Evolutionary conservation across 2,797 vertebrate genomes (phyloP), one percentile per base, ranked within the genome.

Genomic region (Tangara arthus): DNA sequence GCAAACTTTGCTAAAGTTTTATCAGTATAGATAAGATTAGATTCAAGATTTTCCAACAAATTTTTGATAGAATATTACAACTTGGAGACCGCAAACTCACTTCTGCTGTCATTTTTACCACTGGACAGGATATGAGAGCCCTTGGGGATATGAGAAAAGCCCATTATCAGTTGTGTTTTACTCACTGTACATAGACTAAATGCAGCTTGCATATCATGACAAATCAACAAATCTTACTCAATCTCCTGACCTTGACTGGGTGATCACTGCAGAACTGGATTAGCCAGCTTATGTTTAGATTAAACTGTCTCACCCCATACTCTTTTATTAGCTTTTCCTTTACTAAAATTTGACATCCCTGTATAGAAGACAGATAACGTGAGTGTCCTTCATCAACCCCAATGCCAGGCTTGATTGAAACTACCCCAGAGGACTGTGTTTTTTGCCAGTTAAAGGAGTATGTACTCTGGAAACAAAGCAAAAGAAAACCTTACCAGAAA

Each of bases 281-380:
- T 77, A 80, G 9, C 12, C 24, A 69, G 13, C 11, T 70, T 71
- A 77, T 42, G 61, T 80, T 85, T 49, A 70, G 12, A 49, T 39
- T n/a, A 20, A 76, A 2, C 4, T 78, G 72, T 71, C 30, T 70
- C 27, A 72, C 4, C 2, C 11, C 22, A 13, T 47, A 21, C 12
- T 53, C 11, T 78, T 76, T 61, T 68, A n/a, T 66, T 46, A 66
- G 37, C 9, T 57, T 91, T 68, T 10, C 6, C 21, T 70, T 77
- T 68, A 49, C 4, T 71, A 10, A 70, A 70, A 21, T 34, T 70
- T 87, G 32, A 52, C 2, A 4, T 41, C 26, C 8, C 10, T 77
- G 2, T 28, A 24, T 1, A 30, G n/a, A 65, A 82, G 20, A 64
- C 11, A 59, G 13, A 44, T 52, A 42, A 50, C 0, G 0, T 8